Base-by-base conservation (phyloP, 2,888 invertebrate species). In the Apotomis betuletana region DNA sequence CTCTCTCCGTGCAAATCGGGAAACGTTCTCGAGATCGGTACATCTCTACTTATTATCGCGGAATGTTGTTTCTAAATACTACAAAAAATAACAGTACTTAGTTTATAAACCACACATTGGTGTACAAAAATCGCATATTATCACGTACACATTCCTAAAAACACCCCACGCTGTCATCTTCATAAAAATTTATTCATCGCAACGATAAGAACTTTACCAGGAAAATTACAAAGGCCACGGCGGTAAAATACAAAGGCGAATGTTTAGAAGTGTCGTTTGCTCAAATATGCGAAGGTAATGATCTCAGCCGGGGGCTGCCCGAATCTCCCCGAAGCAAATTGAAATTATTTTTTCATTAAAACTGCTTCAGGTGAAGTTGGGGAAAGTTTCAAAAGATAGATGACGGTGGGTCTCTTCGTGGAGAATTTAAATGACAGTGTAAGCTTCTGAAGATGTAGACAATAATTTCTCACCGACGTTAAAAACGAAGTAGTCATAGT, bases 321-420 rank as follows among this genome's bases (percentile, higher is more conserved):
- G 51, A 51, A n/a, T 36, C 36, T 55, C 52, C 58, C 57, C 61
- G 55, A 61, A 60, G 65, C 85, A 88, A 92, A 92, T 90, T 91
- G 91, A 91, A 92, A 92, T 92, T 90, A 92, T 91, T 92, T 92
- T 92, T 92, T 92, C 92, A 92, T 92, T 92, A 91, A 87, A 91
- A 89, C 88, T 85, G 83, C 80, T 85, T 85, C 90, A 90, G 91
- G 90, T 90, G 82, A 89, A 91, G 79, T 91, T 91, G 83, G 51
- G 41, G 5, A 72, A 68, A 36, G 62, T 72, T 61, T 58, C 46
- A 27, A 46, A 46, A 72, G 68, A 71, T 67, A 67, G 67, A 71
- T 71, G 67, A 57, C 71, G 67, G 51, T 27, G 60, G 57, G 15
- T 61, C 13, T 49, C 38, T 64, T 13, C 15, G 44, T 49, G 36